phyloP scores from a whole-genome alignment of 2,888 invertebrate species.

The Tetramorium bicarinatum region DNA sequence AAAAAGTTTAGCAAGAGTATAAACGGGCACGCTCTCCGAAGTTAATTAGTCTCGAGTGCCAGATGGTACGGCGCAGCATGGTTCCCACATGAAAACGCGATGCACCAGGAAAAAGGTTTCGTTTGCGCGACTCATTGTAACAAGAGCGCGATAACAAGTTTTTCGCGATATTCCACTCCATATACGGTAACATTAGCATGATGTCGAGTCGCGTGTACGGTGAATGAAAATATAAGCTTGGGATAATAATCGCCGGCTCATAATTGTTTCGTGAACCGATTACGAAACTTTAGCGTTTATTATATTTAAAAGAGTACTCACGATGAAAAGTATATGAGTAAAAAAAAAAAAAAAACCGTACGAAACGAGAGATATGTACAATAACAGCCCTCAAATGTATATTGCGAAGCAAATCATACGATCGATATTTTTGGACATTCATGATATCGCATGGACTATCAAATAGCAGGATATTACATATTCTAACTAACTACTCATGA shows the following conservation, averaged over 20 bases:
- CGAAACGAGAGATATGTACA: background rate
- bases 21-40: slow-evolving; percentile 11
- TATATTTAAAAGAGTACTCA: background rate
- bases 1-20: slow-evolving; percentile 25
- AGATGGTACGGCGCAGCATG: slow-evolving; percentile 24
- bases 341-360: background rate
- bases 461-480: slow-evolving; percentile 27
- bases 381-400: slow-evolving; percentile 11
- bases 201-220: slow-evolving; percentile 8
- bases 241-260: background rate
- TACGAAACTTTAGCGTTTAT: background rate
- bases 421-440: slow-evolving; percentile 52
- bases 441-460: slow-evolving; percentile 35
- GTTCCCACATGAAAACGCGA: slow-evolving; percentile 35
- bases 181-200: background rate
- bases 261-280: background rate
- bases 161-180: background rate
- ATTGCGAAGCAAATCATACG: slow-evolving; percentile 49
- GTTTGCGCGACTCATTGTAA: slow-evolving; percentile 21
- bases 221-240: background rate
- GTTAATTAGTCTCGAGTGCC: slow-evolving; percentile 52
- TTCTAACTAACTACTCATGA: slow-evolving; percentile 31
- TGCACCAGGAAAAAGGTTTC: background rate
- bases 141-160: slow-evolving; percentile 19
- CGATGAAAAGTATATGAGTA: background rate